A percentile compares a stretch with the other conserved stretches of the same genome.
Conservation (phyloP, 2,113 vertebrate genomes). For the Aix galericulata region DNA sequence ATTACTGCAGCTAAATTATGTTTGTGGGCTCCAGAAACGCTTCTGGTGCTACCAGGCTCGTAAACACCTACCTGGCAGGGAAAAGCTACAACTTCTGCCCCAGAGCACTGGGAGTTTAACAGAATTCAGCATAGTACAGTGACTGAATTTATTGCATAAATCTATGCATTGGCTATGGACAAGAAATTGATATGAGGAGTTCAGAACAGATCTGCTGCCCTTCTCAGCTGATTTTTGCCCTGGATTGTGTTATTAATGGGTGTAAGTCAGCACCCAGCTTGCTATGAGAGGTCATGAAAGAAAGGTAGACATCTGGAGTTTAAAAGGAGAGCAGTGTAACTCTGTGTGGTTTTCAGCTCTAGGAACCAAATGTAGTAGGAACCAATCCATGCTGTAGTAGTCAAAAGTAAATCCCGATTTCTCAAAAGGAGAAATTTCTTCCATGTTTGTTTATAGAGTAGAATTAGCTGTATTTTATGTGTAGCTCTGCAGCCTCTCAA, state of each 20-base stretch:
- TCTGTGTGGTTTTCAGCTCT: not conserved
- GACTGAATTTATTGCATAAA: constrained; percentile 29
- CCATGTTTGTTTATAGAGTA: not conserved
- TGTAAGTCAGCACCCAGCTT: not conserved
- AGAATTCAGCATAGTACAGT: not conserved
- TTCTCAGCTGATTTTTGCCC: not conserved
- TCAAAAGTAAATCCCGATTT: not conserved
- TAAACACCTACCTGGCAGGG: constrained; percentile 74
- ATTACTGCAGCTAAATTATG: constrained; percentile 71
- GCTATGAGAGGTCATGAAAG: not conserved
- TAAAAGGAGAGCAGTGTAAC: not conserved
- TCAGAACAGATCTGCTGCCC: not conserved
- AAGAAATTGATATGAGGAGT: not conserved
- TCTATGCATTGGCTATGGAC: not conserved
- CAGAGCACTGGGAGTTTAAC: constrained; percentile 36
- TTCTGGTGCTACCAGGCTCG: constrained; percentile 71
- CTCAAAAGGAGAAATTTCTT: not conserved
- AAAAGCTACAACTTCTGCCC: constrained; percentile 50
- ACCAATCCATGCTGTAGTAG: fast-evolving
- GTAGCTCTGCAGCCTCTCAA: not conserved
- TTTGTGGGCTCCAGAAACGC: constrained; percentile 74
- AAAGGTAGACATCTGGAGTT: not conserved
- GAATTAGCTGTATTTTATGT: not conserved
- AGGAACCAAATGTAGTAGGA: not conserved
- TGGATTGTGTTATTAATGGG: not conserved